Evolutionary conservation across 2,797 vertebrate species (phyloP), one percentile per base, ranked within the genome.

Genomic region (Dryobates pubescens): DNA sequence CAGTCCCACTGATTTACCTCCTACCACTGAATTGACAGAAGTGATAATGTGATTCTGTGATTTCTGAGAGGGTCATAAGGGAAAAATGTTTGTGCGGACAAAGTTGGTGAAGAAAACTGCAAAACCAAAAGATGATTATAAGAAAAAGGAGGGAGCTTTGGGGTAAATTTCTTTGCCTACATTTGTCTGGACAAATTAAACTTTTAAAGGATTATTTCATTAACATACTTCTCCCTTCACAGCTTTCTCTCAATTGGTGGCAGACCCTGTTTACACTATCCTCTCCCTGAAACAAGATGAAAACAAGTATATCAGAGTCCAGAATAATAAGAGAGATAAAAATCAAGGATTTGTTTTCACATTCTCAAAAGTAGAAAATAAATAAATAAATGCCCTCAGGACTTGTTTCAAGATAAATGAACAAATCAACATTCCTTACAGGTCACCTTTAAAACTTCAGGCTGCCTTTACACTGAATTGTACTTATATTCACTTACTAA

Each of bases 401-500:
- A 14, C 19, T 65, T 1, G 0, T 87, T 80, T 92, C 59, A 65
- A 24, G 27, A 23, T 70, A 84, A 82, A 86, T 15, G 79, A 91
- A 68, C 29, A 86, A 91, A 85, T 65, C 61, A 82, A 57, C 26
- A 43, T 82, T 90, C 43, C 36, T 88, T 75, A 9, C 82, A 81
- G 63, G 59, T 89, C 81, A 70, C 58, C 80, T 92, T 79, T 86
- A 54, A 79, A 92, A 76, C 74, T 89, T 92, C 19, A 88, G 57
- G 8, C 30, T 92, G 43, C 19, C 17, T 93, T 86, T 72, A 32
- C 76, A 84, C 34, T 67, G 74, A 82, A 41, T 68, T 56, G 92
- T 83, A 62, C 64, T 38, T 92, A 68, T 13, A 88, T 61, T 89
- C 1, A 0, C 71, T 94, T 96, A 73, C 38, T 89, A 91, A 95